Base-by-base conservation (phyloP, 1,140 invertebrate genomes). In the Oreohelix idahoensis region DNA sequence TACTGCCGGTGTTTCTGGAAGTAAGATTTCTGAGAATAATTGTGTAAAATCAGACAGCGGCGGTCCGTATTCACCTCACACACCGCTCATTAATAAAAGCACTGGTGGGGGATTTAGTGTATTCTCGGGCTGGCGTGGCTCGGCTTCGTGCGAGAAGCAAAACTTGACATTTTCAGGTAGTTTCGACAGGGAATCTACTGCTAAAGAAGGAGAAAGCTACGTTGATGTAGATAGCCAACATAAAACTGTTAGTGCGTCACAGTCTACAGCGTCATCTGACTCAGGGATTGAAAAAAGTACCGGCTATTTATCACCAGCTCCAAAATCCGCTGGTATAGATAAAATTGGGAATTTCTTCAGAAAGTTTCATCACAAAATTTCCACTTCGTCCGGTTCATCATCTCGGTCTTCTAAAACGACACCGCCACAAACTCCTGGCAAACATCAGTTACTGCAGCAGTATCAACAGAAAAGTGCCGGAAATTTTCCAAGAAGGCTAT, bases 341-440 rank as follows among this genome's bases (percentile, higher is more conserved):
- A 82, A 75, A 39, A 74, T 82, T 38, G 80, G 80, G 15, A 1
- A 75, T 36, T 82, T 82, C 58, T 82, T 82, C 32, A 51, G 71
- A 32, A 69, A 75, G 17, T 32, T 82, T 58, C 35, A 39, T 0
- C 38, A 58, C 38, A 82, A 82, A 63, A 29, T 82, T 29, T 82
- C 79, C 0, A n/a, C 63, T 2, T 36, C 77, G 11, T 23, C 66
- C 0, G 29, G 11, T 11, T 17, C 79, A 0, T 49, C 63, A 38
- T n/a, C 32, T 0, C 42, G 38, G 11, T 42, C 63, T 2, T 32
- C 36, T 11, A 66, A 11, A 17, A 80, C n/a, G n/a, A n/a, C 58
- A 8, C 63, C 63, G 5, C 63, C 63, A 42, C 79, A 69, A 35
- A 36, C 79, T 23, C 51, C 71, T 5, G 20, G n/a, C 11, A 75